Evolutionary conservation across 2,888 invertebrate species (phyloP).

Genomic region (Vandiemenella viatica): DNA sequence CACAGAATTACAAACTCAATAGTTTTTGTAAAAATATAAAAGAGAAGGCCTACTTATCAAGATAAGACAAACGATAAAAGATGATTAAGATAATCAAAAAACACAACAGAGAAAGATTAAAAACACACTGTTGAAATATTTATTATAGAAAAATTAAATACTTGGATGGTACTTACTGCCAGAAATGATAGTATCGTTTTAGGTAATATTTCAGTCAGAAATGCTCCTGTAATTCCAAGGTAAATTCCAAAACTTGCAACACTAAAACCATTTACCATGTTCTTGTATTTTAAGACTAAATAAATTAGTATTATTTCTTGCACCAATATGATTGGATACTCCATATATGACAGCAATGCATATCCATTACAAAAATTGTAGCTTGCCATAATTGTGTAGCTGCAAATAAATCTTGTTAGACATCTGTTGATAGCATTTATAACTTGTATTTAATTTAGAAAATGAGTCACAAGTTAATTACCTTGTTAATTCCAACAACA

Average conservation of each 20-base stretch:
- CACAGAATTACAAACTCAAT: too few species aligned
- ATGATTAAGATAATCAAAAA: too few species aligned
- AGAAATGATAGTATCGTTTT: conserved; percentile 38
- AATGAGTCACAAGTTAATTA: too few species aligned
- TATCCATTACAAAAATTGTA: conserved; percentile 67
- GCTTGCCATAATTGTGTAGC: conserved; percentile 63
- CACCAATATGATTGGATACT: conserved; percentile 63
- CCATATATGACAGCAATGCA: conserved; percentile 60
- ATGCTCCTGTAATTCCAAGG: conserved; percentile 29
- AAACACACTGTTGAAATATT: too few species aligned
- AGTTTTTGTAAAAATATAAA: too few species aligned
- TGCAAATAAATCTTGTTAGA: conserved; percentile 33
- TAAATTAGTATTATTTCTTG: conserved; percentile 62
- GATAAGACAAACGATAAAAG: too few species aligned
- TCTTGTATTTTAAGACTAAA: conserved; percentile 52
- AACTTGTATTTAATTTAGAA: too few species aligned
- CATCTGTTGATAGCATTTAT: too few species aligned
- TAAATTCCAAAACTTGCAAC: conserved; percentile 28
- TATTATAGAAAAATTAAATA: too few species aligned
- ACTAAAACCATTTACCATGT: conserved; percentile 32
- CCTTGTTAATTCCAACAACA: conserved; percentile 56
- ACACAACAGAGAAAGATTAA: too few species aligned
- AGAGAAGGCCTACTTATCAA: too few species aligned
- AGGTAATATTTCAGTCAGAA: conserved; percentile 34
- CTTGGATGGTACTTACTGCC: conserved; percentile 50